A percentile compares a stretch with the other conserved stretches of the same genome.
These are phyloP conservation scores for Sphenodon punctatus DNA, from an alignment of 2,797 vertebrate species.

Conservation along the genomic window DNA sequence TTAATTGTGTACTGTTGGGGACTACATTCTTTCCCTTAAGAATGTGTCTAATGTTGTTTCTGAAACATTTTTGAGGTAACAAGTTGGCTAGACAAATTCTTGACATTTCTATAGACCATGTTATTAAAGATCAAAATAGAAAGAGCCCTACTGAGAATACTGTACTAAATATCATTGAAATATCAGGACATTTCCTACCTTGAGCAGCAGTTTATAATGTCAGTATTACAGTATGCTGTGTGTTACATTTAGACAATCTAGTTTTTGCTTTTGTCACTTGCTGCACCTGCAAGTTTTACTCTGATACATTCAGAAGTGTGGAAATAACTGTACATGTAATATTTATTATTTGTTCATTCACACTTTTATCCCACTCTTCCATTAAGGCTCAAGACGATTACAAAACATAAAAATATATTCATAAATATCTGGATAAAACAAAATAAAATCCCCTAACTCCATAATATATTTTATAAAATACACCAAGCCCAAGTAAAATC, in stretches of 20 bases:
- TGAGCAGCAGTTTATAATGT: background rate
- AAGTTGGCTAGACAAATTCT: conserved; percentile 26
- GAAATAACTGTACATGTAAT: background rate
- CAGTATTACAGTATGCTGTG: background rate
- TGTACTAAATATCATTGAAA: conserved; percentile 14
- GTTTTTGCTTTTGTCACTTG: background rate
- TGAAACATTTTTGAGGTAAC: conserved; percentile 41
- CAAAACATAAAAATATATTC: too few species aligned
- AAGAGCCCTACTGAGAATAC: conserved; percentile 28
- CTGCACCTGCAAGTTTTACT: background rate
- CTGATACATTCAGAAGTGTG: background rate
- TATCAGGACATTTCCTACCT: background rate
- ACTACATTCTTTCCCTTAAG: conserved; percentile 46
- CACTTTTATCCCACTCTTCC: too few species aligned
- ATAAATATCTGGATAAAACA: too few species aligned
- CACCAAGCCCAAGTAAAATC: too few species aligned
- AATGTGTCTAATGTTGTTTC: conserved; percentile 41
- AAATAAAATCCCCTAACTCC: too few species aligned
- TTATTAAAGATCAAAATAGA: conserved; percentile 9
- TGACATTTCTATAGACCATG: conserved; percentile 55
- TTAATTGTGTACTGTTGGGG: conserved; percentile 44
- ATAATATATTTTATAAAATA: too few species aligned
- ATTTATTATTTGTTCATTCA: too few species aligned
- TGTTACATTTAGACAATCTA: background rate
- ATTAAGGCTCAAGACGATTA: too few species aligned